These are phyloP conservation scores for Caiman crocodilus DNA, from an alignment of 2,797 vertebrate species.

Conservation along the genomic window DNA sequence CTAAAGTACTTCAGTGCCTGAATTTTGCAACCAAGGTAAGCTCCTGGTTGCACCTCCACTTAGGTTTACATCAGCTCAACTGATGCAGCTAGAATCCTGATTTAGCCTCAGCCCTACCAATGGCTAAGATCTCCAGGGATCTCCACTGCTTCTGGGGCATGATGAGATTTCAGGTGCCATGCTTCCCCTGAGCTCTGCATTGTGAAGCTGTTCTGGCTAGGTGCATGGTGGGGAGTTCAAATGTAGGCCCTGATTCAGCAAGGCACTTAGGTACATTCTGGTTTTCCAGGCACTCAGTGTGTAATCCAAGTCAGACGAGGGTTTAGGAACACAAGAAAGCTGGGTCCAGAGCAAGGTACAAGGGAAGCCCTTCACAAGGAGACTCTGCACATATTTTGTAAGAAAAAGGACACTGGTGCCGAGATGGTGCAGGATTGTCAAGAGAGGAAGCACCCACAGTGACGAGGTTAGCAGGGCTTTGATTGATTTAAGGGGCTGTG, in stretches of 20 bases:
- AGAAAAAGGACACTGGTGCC: background rate
- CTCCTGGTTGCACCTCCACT: background rate
- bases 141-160: background rate
- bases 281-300: too few species aligned
- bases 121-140: background rate
- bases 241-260: background rate
- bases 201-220: background rate
- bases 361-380: background rate
- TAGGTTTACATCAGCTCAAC: background rate
- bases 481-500: background rate
- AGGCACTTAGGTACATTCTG: background rate
- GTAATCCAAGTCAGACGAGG: background rate
- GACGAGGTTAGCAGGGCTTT: too few species aligned
- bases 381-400: background rate
- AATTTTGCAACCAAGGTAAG: background rate
- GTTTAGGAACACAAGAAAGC: background rate
- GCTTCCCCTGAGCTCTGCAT: background rate
- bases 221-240: background rate
- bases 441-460: background rate
- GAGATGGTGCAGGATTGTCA: background rate
- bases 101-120: background rate
- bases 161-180: background rate
- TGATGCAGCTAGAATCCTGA: background rate
- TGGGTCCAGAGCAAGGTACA: background rate
- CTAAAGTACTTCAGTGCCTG: background rate